Evolutionary conservation across 2,888 invertebrate genomes (phyloP), one percentile per base, ranked within the genome.

Genomic region (Cataglyphis albicans): DNA sequence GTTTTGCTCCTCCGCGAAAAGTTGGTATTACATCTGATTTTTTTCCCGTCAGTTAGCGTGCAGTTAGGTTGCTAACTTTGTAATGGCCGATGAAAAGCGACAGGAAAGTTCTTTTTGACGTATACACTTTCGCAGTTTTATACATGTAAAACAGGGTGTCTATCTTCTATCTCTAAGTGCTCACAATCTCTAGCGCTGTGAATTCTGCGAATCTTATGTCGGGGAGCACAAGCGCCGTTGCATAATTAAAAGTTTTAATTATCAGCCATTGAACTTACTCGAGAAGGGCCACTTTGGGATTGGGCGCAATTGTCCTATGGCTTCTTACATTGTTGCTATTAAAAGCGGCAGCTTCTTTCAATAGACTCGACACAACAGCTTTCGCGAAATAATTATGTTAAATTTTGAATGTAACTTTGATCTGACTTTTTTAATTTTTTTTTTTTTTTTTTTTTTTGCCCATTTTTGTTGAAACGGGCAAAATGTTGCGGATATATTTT

Each of bases 241-340:
- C 86, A 91, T 92, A 92, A 92, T 92, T 91, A 90, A 92, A 92
- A 92, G 63, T 92, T 91, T 92, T 90, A 92, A 92, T 92, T 91
- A 91, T 90, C 90, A 85, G 83, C 75, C 68, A 57, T 38, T 72
- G 57, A 80, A 80, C 57, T 80, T 78, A 7, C 70, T 52, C 57
- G 35, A 25, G 44, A 72, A 80, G 35, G 72, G 57, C 55, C 72
- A 44, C 59, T 12, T 35, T 70, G 72, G 78, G 70, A 70, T 70
- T 41, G 70, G 32, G 72, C 21, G 59, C 78, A 44, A 59, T 80
- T 80, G 72, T 72, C 72, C 32, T 72, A 59, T 59, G 57, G 78
- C 57, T 72, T 70, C 72, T 80, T 80, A 80, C 59, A 80, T 80
- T 80, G 32, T 72, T 57, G 57, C 41, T 44, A 59, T 80, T 70